Percentiles rank a stretch among this genome's conserved stretches.
phyloP scores from a whole-genome alignment of 2,888 invertebrate genomes.

The Podabrus alpinus region DNA sequence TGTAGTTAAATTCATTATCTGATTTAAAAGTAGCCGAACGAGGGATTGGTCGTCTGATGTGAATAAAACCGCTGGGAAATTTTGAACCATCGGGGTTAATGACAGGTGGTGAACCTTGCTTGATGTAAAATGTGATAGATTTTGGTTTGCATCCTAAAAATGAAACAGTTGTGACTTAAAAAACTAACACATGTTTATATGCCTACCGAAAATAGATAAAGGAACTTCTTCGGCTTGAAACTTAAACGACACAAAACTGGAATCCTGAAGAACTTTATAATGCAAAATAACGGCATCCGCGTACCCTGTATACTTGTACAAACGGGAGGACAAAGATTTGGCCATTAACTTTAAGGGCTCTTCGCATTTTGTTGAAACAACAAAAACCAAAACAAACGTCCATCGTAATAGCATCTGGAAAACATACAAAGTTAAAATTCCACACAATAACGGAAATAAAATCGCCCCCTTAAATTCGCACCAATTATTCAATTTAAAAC shows the following conservation, averaged over 20 bases:
- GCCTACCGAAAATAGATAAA: conserved; percentile 49
- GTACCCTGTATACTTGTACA: conserved; percentile 48
- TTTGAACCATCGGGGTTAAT: conserved; percentile 80
- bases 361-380: not conserved
- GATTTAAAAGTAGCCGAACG: conserved; percentile 66
- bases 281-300: conserved; percentile 48
- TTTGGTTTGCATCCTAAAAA: conserved; percentile 47
- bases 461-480: not conserved
- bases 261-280: conserved; percentile 49
- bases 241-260: conserved; percentile 48
- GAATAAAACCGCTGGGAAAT: conserved; percentile 61
- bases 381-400: not conserved
- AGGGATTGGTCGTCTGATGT: conserved; percentile 54
- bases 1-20: conserved; percentile 63
- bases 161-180: not conserved
- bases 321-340: conserved; percentile 41
- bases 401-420: conserved; percentile 4
- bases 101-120: conserved; percentile 81
- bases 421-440: not conserved
- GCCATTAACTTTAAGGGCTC: conserved; percentile 30
- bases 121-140: conserved; percentile 72
- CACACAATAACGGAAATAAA: not conserved
- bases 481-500: not conserved
- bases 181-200: not conserved
- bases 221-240: conserved; percentile 48